Evolutionary conservation across 2,797 vertebrate genomes (phyloP), one percentile per base, ranked within the genome.

Genomic region (Acrossocheilus wenchowensis): DNA sequence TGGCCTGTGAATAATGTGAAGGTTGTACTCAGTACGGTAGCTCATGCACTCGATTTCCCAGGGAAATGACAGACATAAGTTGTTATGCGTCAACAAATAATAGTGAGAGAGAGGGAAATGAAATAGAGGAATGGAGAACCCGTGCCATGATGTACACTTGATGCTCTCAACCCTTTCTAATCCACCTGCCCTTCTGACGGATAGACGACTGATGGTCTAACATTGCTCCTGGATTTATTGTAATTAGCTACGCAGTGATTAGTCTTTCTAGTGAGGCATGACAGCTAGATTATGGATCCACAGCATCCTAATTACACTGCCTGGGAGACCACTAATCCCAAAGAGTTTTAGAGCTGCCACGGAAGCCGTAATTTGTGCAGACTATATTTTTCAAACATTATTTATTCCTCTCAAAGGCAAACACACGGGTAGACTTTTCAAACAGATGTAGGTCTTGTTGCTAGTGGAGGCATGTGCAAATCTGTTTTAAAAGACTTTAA

Each of bases 171-270:
- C 77, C 48, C 36, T 43, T 21, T 78, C 66, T 85, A 82, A 88
- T 85, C 83, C 83, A 81, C 52, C 71, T 77, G 57, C 54, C 66
- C 62, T 26, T 17, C 23, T 62, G 86, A 71, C 5, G 5, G 30
- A 34, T 45, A 15, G 62, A 73, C 15, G 48, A 83, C 41, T 45
- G 84, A 75, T 77, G 50, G 50, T 41, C 43, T 34, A 66, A 62
- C 48, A 73, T 39, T 68, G 48, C 68, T 85, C 71, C 64, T 69
- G 74, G 83, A 81, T 83, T 72, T 77, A 54, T 26, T 66, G 72
- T 81, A 90, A 86, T 90, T 88, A 83, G 82, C 57, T 78, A 75
- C 60, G 74, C 41, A 73, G 81, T 79, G 57, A 78, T 77, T 86
- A 72, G 64, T 78, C 72, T 78, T 43, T 71, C 57, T 82, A 79